Evolutionary conservation across 2,888 invertebrate species (phyloP).

Genomic region (Ichneumon xanthorius): DNA sequence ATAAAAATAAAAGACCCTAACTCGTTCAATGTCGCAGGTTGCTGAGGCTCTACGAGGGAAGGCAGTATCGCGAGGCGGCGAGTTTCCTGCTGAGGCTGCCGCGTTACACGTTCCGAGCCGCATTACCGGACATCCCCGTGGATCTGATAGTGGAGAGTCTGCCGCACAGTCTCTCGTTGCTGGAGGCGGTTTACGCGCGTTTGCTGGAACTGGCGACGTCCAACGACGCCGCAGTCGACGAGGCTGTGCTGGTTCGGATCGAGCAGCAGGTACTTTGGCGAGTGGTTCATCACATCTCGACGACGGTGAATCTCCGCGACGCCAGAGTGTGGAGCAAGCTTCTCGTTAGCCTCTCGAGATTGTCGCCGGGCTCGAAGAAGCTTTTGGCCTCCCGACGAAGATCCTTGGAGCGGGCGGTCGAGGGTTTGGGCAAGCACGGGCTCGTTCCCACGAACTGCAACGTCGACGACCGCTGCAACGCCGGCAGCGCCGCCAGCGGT

Average conservation of each 20-base stretch:
- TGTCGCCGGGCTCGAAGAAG: slow-evolving; percentile 88
- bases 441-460: slow-evolving; percentile 86
- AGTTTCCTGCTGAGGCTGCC: slow-evolving; percentile 93
- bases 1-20: not conserved
- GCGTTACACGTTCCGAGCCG: slow-evolving; percentile 91
- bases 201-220: slow-evolving; percentile 74
- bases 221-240: slow-evolving; percentile 73
- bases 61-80: slow-evolving; percentile 96
- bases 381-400: slow-evolving; percentile 89
- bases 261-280: slow-evolving; percentile 94
- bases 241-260: slow-evolving; percentile 85
- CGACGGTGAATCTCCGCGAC: slow-evolving; percentile 76
- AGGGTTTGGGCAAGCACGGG: slow-evolving; percentile 95
- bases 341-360: slow-evolving; percentile 74
- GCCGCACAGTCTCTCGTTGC: slow-evolving; percentile 94
- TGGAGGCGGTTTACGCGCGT: slow-evolving; percentile 91
- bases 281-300: slow-evolving; percentile 91
- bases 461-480: slow-evolving; percentile 37
- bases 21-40: slow-evolving; percentile 83
- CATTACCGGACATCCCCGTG: slow-evolving; percentile 92
- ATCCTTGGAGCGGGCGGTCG: slow-evolving; percentile 93
- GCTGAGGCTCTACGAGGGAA: slow-evolving; percentile 93
- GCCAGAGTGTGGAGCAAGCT: slow-evolving; percentile 79
- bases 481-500: not conserved
- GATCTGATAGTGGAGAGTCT: slow-evolving; percentile 95